Percentiles rank a stretch among this genome's conserved stretches.
These are phyloP conservation scores for Allophyes oxyacanthae DNA, from an alignment of 2,888 invertebrate species.

Conservation along the genomic window DNA sequence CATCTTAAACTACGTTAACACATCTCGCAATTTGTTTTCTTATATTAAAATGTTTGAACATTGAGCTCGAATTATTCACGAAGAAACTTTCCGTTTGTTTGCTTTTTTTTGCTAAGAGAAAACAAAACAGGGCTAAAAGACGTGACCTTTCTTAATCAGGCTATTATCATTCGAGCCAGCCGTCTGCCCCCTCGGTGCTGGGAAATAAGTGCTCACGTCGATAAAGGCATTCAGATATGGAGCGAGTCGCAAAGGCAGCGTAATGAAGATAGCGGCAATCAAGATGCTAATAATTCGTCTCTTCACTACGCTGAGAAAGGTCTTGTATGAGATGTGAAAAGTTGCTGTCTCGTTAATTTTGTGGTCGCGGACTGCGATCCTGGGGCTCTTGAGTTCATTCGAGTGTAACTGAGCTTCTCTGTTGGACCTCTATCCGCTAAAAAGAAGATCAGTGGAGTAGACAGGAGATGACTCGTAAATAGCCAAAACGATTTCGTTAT, in stretches of 20 bases:
- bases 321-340: slow-evolving; percentile 13
- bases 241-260: slow-evolving; percentile 57
- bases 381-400: background rate
- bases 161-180: slow-evolving; percentile 80
- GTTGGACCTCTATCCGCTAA: too few relatives aligned
- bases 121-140: slow-evolving; percentile 65
- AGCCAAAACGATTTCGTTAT: too few relatives aligned
- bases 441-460: too few relatives aligned
- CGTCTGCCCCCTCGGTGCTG: slow-evolving; percentile 52
- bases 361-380: background rate
- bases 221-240: slow-evolving; percentile 65
- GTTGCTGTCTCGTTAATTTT: background rate
- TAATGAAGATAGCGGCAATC: slow-evolving; percentile 67
- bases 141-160: slow-evolving; percentile 83
- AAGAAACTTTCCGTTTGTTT: slow-evolving; percentile 53
- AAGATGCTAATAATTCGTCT: slow-evolving; percentile 77
- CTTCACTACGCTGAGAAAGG: slow-evolving; percentile 15
- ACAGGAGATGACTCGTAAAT: too few relatives aligned
- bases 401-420: too few relatives aligned
- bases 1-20: slow-evolving; percentile 1
- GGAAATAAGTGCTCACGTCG: slow-evolving; percentile 60
- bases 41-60: background rate
- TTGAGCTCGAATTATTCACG: slow-evolving; percentile 29
- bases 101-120: slow-evolving; percentile 51
- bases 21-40: slow-evolving; percentile 1